Percentiles rank a stretch among this genome's conserved stretches.
These are phyloP conservation scores for Stigmatopora argus DNA, from an alignment of 2,113 vertebrate genomes.

Conservation along the genomic window DNA sequence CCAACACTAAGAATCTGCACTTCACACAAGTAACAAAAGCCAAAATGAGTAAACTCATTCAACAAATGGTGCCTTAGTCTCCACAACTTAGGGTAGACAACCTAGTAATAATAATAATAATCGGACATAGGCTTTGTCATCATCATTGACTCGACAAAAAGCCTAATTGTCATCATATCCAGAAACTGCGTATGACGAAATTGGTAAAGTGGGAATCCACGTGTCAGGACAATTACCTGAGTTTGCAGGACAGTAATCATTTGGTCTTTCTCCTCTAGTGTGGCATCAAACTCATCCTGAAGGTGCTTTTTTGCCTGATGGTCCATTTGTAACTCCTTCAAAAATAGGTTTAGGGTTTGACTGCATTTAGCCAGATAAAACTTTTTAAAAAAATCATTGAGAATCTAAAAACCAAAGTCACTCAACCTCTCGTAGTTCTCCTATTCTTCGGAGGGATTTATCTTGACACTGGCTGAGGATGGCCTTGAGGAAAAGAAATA, in stretches of 20 bases:
- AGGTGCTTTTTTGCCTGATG: constrained; percentile 96
- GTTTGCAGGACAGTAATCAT: constrained; percentile 93
- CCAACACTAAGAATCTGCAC: not conserved
- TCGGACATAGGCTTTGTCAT: too few relatives aligned
- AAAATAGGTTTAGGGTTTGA: constrained; percentile 8
- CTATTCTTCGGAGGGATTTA: constrained; percentile 91
- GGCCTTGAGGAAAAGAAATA: constrained; percentile 61
- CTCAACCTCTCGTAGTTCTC: constrained; percentile 86
- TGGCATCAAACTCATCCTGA: constrained; percentile 94
- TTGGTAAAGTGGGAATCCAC: too few relatives aligned
- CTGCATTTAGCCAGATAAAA: not conserved
- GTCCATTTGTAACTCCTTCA: constrained; percentile 95
- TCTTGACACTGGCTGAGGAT: constrained; percentile 96
- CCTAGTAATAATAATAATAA: too few relatives aligned
- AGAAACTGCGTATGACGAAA: too few relatives aligned
- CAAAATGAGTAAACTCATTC: not conserved
- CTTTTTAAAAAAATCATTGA: not conserved
- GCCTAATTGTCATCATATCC: too few relatives aligned
- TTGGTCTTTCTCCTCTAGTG: constrained; percentile 93
- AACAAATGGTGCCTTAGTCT: not conserved
- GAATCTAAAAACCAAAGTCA: not conserved
- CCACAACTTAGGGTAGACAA: not conserved
- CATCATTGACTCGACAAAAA: too few relatives aligned
- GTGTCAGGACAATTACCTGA: constrained; percentile 68
- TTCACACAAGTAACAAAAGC: not conserved